Conservation (phyloP, 30 jellyfish, hydroid and myxozoan genomes). For the Aurelia coerulea region DNA sequence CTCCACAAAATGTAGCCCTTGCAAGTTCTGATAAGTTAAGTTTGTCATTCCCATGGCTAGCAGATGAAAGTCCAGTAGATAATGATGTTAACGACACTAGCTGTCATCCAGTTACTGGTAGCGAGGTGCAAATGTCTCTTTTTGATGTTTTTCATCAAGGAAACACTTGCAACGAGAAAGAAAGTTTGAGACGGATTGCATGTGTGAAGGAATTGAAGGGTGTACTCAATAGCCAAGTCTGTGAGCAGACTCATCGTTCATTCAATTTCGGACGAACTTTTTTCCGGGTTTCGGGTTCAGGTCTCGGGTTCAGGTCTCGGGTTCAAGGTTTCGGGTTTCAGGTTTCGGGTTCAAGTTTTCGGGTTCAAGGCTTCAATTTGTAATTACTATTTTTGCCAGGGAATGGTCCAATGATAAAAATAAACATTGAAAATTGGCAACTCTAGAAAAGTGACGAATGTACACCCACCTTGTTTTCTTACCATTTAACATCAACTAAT, state of each 20-base stretch:
- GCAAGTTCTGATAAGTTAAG: conserved; percentile 36
- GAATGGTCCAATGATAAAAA: too few relatives aligned
- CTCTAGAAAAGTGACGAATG: too few relatives aligned
- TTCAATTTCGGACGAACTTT: too few relatives aligned
- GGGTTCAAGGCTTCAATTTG: too few relatives aligned
- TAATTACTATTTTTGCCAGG: too few relatives aligned
- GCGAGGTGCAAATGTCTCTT: conserved; percentile 30
- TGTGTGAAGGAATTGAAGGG: conserved; percentile 56
- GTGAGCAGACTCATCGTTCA: conserved; percentile 57
- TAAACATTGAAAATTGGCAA: too few relatives aligned
- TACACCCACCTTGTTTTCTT: too few relatives aligned
- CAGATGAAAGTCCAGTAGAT: background rate
- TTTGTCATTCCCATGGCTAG: conserved; percentile 58
- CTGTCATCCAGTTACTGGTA: conserved; percentile 63
- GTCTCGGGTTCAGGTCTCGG: too few relatives aligned
- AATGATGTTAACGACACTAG: background rate
- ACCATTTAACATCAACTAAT: too few relatives aligned
- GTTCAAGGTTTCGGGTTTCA: too few relatives aligned
- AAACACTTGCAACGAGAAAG: conserved; percentile 39
- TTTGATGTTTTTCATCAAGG: conserved; percentile 58
- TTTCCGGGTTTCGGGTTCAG: too few relatives aligned
- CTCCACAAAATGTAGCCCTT: conserved; percentile 19
- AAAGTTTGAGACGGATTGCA: conserved; percentile 37
- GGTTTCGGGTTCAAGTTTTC: too few relatives aligned
- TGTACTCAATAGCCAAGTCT: conserved; percentile 54